Conservation (phyloP, 1,140 invertebrate species). For the Nomia melanderi region DNA sequence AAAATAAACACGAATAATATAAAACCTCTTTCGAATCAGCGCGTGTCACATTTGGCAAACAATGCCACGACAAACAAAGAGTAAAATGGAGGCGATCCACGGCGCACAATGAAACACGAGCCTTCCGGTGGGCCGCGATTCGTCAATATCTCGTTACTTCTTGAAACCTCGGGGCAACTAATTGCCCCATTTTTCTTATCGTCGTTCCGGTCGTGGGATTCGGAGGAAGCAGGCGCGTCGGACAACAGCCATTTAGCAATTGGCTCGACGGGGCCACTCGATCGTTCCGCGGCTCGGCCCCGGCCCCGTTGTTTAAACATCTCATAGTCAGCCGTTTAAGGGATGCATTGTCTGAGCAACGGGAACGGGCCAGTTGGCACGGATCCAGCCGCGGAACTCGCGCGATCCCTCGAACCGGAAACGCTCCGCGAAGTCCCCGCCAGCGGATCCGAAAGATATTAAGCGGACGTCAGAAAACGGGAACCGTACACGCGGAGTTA, state of each 20-base stretch:
- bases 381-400: constrained; percentile 10
- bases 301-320: constrained; percentile 37
- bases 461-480: constrained; percentile 11
- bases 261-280: constrained; percentile 9
- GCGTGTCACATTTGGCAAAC: background rate
- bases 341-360: constrained; percentile 12
- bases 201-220: constrained; percentile 2
- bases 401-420: constrained; percentile 27
- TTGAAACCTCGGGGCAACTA: constrained; percentile 26
- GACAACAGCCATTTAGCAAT: constrained; percentile 37
- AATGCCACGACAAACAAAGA: background rate
- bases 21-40: no score
- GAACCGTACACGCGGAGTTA: background rate
- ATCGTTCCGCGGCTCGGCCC: background rate
- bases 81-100: background rate
- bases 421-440: background rate
- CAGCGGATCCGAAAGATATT: constrained; percentile 49
- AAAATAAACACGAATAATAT: no score
- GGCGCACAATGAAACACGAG: background rate
- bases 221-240: background rate
- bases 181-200: constrained; percentile 43
- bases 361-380: background rate
- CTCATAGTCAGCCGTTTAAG: constrained; percentile 15
- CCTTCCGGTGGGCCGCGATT: background rate
- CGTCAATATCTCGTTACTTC: constrained; percentile 24